Conservation (phyloP, 64 coral and sea anemone genomes). For the Montipora capricornis region DNA sequence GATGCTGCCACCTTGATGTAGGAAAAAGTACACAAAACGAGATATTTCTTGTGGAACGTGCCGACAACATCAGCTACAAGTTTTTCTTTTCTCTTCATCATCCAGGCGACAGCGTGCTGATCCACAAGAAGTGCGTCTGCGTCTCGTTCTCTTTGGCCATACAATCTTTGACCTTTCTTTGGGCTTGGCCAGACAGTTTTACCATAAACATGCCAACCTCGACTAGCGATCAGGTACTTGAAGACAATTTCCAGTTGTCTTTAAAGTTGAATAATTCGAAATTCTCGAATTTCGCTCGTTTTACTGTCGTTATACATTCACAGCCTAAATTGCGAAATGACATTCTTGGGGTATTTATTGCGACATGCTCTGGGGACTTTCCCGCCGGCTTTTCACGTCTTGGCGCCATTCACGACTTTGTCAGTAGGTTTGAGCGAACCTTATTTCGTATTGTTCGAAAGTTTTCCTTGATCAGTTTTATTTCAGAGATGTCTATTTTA, state of each 20-base stretch:
- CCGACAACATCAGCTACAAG: constrained; percentile 40
- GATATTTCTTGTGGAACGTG: constrained; percentile 17
- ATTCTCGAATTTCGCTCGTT: too few species aligned
- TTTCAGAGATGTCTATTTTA: constrained; percentile 63
- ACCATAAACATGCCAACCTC: constrained; percentile 61
- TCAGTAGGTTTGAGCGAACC: constrained; percentile 4
- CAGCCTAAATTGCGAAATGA: too few species aligned
- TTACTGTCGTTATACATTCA: too few species aligned
- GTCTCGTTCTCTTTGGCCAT: neutral
- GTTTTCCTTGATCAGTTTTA: constrained; percentile 18
- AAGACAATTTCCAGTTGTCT: neutral
- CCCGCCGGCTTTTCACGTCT: neutral
- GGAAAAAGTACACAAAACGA: constrained; percentile 54
- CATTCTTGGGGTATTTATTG: neutral
- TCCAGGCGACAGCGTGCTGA: constrained; percentile 22
- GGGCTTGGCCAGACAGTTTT: neutral
- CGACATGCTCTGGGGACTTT: neutral
- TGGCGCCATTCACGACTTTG: constrained; percentile 9
- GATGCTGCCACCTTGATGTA: neutral
- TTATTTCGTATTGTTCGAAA: constrained; percentile 18
- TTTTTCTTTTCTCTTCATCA: constrained; percentile 63
- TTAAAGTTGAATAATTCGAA: neutral
- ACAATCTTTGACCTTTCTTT: constrained; percentile 34
- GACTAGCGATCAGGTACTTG: neutral
- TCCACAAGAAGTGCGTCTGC: neutral